Evolutionary conservation across 2,113 vertebrate species (phyloP), one percentile per base, ranked within the genome.

Genomic region (Crypturellus undulatus): DNA sequence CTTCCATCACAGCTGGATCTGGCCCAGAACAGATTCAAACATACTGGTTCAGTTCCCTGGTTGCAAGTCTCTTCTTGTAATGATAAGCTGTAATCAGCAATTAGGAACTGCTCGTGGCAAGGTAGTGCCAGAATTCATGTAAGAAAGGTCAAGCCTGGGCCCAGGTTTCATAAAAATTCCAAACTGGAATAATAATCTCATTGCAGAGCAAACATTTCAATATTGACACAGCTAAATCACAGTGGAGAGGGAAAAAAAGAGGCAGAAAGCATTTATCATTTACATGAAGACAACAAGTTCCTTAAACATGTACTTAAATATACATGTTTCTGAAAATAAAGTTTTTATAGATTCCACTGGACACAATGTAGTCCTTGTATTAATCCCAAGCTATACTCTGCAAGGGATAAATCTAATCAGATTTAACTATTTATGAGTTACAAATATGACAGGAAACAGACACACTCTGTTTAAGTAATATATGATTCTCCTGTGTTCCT

Each of bases 21-120:
- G 92, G 92, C 94, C 91, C 86, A 95, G 86, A 94, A 95, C 43
- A 90, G 92, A 92, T 84, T 94, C 77, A 94, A 89, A 94, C 65
- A 81, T 52, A 89, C 69, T 58, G 83, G 91, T 96, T 96, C 83
- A 87, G 47, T 93, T 94, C 92, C 70, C 69, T 90, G 80, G 91
- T 90, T 95, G 62, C 94, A 96, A 94, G 60, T 79, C 65, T 96
- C 84, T 87, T 96, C 79, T 87, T 93, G 90, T 94, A 94, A 94
- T 72, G 78, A 89, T 88, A 96, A 93, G 65, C 36, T 65, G 67
- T 60, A 94, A 93, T 92, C 87, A 87, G 73, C 92, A 75, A 89
- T 94, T 96, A 69, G 85, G 91, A 96, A 92, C 49, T 8, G 4
- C 47, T 71, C 78, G 71, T 70, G 36, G 87, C 26, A 45, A 88